A percentile compares a stretch with the other conserved stretches of the same genome.
These are phyloP conservation scores for Cyprichromis sp. DNA, from an alignment of 2,113 vertebrate species.

Conservation along the genomic window DNA sequence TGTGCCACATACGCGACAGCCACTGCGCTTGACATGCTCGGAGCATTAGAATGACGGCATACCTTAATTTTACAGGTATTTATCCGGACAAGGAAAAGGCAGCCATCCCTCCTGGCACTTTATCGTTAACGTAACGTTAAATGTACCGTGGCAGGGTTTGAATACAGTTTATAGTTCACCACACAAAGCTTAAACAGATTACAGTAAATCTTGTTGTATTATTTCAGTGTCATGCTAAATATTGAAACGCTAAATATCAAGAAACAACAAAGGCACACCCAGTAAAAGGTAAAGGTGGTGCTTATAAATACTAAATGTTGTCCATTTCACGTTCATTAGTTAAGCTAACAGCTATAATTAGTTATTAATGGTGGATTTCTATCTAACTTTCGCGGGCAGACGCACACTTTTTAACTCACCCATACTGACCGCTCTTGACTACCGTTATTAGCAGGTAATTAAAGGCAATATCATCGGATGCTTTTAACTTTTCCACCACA, in stretches of 20 bases:
- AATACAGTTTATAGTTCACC: background rate
- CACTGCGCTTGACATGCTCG: background rate
- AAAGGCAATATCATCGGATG: background rate
- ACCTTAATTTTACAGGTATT: background rate
- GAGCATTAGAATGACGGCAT: background rate
- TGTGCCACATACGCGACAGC: background rate
- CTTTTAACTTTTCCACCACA: background rate
- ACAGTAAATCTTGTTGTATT: background rate
- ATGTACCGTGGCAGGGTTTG: background rate
- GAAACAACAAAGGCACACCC: background rate
- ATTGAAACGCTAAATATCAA: background rate
- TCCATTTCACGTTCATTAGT: background rate
- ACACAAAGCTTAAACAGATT: background rate
- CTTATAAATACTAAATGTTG: background rate
- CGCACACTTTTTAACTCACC: constrained; percentile 33
- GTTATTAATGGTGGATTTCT: background rate
- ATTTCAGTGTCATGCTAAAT: background rate
- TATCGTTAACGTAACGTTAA: background rate
- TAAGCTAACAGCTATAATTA: background rate
- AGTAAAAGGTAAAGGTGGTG: background rate
- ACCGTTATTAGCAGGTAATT: background rate
- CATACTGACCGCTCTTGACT: background rate
- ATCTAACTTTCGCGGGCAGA: background rate
- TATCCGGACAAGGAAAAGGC: background rate
- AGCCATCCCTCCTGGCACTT: background rate